Evolutionary conservation across 2,113 vertebrate genomes (phyloP), one percentile per base, ranked within the genome.

Genomic region (Muntiacus muntjak): DNA sequence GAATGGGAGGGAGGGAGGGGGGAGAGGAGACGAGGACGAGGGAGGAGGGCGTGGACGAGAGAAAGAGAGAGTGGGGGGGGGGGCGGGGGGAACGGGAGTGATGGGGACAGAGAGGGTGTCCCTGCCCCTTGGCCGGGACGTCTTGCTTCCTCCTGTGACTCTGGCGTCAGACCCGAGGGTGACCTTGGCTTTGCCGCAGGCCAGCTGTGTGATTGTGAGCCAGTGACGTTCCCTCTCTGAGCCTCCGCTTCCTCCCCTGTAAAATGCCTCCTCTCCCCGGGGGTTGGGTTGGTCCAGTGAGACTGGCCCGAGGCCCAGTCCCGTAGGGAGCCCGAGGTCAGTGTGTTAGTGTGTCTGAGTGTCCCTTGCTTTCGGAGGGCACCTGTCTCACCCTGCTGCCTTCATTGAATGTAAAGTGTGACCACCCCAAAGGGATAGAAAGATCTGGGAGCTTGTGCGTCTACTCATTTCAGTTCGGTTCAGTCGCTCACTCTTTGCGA

Each of bases 101-200:
- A 47, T 1, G 47, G 30, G 26, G 74, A 2, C 10, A 19, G n/a
- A 33, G 36, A 12, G 28, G 33, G 2, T 3, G 19, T 1, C 1
- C 40, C 60, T 5, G 25, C 30, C 28, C 0, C 40, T 25, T 6
- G 47, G 12, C 40, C 1, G 0, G 16, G n/a, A n/a, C 9, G 0
- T 54, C 47, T 58, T 57, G 8, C 40, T 36, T 54, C 54, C 43
- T 26, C 17, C 3, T 11, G 36, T 43, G 45, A 45, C 64, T 52
- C 21, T 60, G 95, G 30, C 25, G 28, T 36, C 58, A 47, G 60
- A 62, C 45, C 28, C 16, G 5, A 58, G 40, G 16, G 5, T 21
- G 36, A 33, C 58, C 33, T 54, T 2, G 21, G 85, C 40, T 30
- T 7, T 36, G 81, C 64, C 10, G 10, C 57, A 26, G 62, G 30